These are phyloP conservation scores for Riparia riparia DNA, from an alignment of 2,113 vertebrate genomes.

Conservation along the genomic window DNA sequence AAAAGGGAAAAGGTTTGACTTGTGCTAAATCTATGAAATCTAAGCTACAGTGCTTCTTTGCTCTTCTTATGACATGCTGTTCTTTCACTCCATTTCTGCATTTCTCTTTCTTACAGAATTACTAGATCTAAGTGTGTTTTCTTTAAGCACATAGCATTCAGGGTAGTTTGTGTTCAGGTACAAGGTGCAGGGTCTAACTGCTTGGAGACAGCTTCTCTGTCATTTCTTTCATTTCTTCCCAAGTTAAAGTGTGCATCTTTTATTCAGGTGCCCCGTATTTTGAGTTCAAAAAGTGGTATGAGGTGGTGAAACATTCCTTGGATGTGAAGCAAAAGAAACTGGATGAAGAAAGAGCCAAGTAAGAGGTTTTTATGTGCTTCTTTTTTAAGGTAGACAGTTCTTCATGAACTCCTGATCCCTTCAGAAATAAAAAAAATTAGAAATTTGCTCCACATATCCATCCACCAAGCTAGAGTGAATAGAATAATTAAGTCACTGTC, in stretches of 20 bases:
- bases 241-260: background rate
- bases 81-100: background rate
- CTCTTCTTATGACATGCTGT: background rate
- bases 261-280: conserved; percentile 62
- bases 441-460: background rate
- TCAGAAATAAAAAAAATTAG: background rate
- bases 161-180: background rate
- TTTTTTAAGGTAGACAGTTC: background rate
- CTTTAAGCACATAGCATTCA: background rate
- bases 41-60: background rate
- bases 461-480: background rate
- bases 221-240: background rate
- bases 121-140: background rate
- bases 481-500: background rate
- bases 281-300: conserved; percentile 81
- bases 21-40: background rate
- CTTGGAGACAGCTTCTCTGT: background rate
- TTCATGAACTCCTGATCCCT: background rate
- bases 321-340: conserved; percentile 69
- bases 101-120: background rate
- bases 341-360: conserved; percentile 80
- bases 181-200: background rate
- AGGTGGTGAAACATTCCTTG: conserved; percentile 72
- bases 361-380: background rate
- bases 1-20: background rate